A percentile compares a stretch with the other conserved stretches of the same genome.
These are phyloP conservation scores for Augochlora pura DNA, from an alignment of 1,140 invertebrate genomes.

Conservation along the genomic window DNA sequence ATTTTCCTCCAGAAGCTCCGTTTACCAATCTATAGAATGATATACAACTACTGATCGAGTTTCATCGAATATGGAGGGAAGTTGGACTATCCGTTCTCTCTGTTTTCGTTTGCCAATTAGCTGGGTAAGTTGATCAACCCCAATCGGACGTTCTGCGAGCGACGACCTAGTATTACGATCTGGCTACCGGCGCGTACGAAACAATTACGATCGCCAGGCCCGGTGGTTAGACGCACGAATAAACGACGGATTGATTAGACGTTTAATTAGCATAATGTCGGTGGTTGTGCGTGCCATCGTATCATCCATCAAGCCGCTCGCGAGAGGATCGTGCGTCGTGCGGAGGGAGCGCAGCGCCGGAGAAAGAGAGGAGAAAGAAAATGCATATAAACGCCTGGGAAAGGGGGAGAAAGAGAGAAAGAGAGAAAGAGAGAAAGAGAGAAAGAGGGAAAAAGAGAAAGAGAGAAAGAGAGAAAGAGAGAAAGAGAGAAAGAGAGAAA, in stretches of 20 bases:
- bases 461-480: not conserved
- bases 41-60: too few relatives aligned
- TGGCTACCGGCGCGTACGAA: not conserved
- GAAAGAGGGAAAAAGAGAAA: not conserved
- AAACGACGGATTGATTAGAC: slow-evolving; percentile 67
- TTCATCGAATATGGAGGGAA: too few relatives aligned
- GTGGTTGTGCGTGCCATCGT: slow-evolving; percentile 55
- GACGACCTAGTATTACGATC: slow-evolving; percentile 4
- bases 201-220: slow-evolving; percentile 29
- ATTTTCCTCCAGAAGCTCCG: too few relatives aligned
- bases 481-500: not conserved
- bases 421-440: not conserved
- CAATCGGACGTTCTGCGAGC: too few relatives aligned
- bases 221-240: slow-evolving; percentile 23
- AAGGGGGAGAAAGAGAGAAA: not conserved
- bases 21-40: too few relatives aligned
- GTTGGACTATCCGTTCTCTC: not conserved
- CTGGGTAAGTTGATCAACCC: not conserved
- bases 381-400: slow-evolving; percentile 7
- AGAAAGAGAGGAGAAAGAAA: slow-evolving; percentile 45
- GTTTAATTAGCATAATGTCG: slow-evolving; percentile 68
- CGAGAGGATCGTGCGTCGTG: slow-evolving; percentile 2
- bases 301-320: slow-evolving; percentile 62
- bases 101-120: not conserved
- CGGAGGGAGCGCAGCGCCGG: not conserved